Percentiles rank a stretch among this genome's conserved stretches.
phyloP scores from a whole-genome alignment of 1,140 invertebrate species.

The Palaemon carinicauda region DNA sequence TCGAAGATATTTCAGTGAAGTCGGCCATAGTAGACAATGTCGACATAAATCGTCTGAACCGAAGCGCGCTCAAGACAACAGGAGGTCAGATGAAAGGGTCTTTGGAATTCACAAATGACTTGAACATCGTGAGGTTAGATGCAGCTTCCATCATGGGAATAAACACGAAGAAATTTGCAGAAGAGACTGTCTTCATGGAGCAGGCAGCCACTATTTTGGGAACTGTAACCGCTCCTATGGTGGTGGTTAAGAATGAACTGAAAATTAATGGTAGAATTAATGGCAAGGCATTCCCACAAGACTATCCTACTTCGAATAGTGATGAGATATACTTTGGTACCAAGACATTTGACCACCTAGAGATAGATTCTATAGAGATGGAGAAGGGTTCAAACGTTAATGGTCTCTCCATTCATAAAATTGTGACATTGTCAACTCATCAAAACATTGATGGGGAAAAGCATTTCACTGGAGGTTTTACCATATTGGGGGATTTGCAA shows the following conservation, averaged over 20 bases:
- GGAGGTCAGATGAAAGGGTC: neutral
- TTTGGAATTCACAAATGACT: conserved; percentile 7
- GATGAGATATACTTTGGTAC: neutral
- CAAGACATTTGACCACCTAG: neutral
- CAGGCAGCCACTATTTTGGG: neutral
- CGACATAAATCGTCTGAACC: neutral
- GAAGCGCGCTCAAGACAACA: neutral
- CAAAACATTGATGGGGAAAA: neutral
- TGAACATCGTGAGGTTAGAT: neutral
- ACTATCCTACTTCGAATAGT: neutral
- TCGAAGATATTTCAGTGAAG: too few relatives aligned
- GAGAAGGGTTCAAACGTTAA: neutral
- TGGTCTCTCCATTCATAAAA: neutral
- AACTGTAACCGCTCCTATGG: neutral
- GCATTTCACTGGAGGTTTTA: neutral
- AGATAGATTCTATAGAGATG: neutral
- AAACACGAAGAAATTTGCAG: neutral
- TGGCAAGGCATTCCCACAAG: neutral
- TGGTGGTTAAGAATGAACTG: neutral
- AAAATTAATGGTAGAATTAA: neutral
- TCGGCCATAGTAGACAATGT: neutral
- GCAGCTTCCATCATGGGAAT: neutral
- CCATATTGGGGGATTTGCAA: conserved; percentile 7
- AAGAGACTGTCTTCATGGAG: neutral
- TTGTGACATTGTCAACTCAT: neutral